Base-by-base conservation (phyloP, 2,797 vertebrate genomes). In the Melanotaenia pygmaea region DNA sequence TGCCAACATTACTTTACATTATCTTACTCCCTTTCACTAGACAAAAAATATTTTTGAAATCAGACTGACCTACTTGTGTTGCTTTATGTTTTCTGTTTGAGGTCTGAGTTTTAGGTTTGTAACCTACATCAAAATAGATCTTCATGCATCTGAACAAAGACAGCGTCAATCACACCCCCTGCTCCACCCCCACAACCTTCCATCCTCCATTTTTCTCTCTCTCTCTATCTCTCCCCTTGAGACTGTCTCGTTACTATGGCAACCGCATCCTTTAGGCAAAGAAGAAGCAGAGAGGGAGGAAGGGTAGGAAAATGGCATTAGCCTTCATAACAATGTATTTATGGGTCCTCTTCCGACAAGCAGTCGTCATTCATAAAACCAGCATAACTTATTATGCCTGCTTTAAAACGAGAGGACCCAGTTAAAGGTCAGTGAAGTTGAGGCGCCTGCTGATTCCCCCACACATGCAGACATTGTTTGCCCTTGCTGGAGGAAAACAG, bases 241-340 rank as follows among this genome's bases (percentile, higher is more conserved):
- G 60, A 69, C 35, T 64, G 61, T 69, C 58, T 66, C 57, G 71
- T 79, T 70, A 0, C 71, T 58, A 37, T 47, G 67, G 71, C 50
- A 74, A 74, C 66, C 30, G 34, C 57, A 70, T 70, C 77, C 66
- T 40, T 58, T 50, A 53, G 71, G 71, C 63, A 34, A 45, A 62
- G 47, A 51, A 30, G 54, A 18, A 54, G 45, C 32, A 7, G 37
- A 20, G 62, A 18, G 50, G 43, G 43, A 73, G 34, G 38, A 35
- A 26, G 66, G 24, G 12, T 9, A 51, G 64, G 63, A 72, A 72
- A 67, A 72, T 72, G 62, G 54, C 28, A 34, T 64, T 30, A 26
- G 64, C 30, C n/a, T 34, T 22, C 32, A 26, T 28, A 24, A 24
- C 51, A 20, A 14, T 26, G 10, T 13, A 1, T 13, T 51, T 59